Percentiles rank a stretch among this genome's conserved stretches.
phyloP scores from a whole-genome alignment of 2,797 vertebrate species.

The Arnoldichthys spilopterus region DNA sequence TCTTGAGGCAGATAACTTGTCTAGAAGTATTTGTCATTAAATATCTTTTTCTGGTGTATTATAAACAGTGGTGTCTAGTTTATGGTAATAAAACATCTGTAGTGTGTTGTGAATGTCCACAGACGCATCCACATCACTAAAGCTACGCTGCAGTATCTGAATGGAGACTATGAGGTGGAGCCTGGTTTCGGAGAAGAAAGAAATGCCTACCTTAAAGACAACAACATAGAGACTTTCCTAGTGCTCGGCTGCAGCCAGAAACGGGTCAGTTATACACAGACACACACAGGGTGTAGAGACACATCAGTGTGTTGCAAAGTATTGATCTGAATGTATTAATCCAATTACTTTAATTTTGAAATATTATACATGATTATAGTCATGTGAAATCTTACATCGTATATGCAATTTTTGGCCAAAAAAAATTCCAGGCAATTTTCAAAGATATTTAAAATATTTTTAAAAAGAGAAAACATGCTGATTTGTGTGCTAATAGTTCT shows the following conservation, averaged over 20 bases:
- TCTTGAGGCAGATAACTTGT: too few species aligned
- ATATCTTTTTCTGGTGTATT: too few species aligned
- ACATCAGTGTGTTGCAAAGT: background rate
- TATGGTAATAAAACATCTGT: background rate
- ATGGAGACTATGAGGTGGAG: conserved; percentile 92
- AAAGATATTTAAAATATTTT: too few species aligned
- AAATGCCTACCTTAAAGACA: conserved; percentile 83
- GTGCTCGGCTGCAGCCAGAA: conserved; percentile 87
- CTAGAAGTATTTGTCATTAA: too few species aligned
- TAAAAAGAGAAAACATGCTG: too few species aligned
- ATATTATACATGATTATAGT: background rate
- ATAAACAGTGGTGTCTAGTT: too few species aligned
- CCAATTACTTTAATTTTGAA: background rate
- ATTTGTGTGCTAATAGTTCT: too few species aligned
- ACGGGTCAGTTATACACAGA: conserved; percentile 69
- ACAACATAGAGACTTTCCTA: conserved; percentile 85
- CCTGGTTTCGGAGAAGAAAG: conserved; percentile 80
- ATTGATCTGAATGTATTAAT: background rate
- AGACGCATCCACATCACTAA: conserved; percentile 96
- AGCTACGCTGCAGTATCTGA: conserved; percentile 89
- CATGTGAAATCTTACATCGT: too few species aligned
- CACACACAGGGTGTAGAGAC: background rate
- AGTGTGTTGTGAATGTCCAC: conserved; percentile 42
- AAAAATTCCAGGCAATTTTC: too few species aligned
- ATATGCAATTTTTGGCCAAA: too few species aligned